Percentiles rank a stretch among this genome's conserved stretches.
phyloP scores from a whole-genome alignment of 2,113 vertebrate species.

The Saimiri boliviensis region DNA sequence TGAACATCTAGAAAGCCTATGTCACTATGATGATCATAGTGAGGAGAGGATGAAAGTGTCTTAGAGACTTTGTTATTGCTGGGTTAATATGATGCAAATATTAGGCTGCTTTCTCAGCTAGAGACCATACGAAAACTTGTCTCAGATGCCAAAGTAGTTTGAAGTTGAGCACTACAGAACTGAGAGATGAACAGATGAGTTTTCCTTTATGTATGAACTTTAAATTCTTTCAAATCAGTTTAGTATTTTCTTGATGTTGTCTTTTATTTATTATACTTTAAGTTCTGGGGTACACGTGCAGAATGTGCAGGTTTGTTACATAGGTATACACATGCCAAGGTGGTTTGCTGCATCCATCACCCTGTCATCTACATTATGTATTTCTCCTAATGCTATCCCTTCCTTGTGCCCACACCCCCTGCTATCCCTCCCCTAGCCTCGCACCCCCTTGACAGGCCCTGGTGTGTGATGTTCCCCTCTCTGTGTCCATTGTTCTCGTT shows the following conservation, averaged over 20 bases:
- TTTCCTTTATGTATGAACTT: neutral
- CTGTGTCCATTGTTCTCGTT: too few relatives aligned
- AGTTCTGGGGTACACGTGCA: too few relatives aligned
- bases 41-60: neutral
- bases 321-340: too few relatives aligned
- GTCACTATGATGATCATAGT: neutral
- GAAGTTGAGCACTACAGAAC: neutral
- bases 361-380: too few relatives aligned
- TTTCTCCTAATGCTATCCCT: too few relatives aligned
- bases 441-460: too few relatives aligned
- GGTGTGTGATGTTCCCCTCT: too few relatives aligned
- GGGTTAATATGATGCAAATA: constrained; percentile 23
- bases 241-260: neutral
- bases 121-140: neutral
- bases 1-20: neutral
- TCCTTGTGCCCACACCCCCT: too few relatives aligned
- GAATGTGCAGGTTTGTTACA: too few relatives aligned
- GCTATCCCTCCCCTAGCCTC: too few relatives aligned
- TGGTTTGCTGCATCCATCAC: too few relatives aligned
- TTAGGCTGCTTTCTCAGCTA: neutral
- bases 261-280: neutral
- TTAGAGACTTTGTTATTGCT: neutral
- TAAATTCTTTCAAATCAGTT: constrained; percentile 2
- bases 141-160: neutral
- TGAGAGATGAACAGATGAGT: too few relatives aligned